A percentile compares a stretch with the other conserved stretches of the same genome.
Conservation (phyloP, 2,888 invertebrate species). For the Galerucella pusilla region DNA sequence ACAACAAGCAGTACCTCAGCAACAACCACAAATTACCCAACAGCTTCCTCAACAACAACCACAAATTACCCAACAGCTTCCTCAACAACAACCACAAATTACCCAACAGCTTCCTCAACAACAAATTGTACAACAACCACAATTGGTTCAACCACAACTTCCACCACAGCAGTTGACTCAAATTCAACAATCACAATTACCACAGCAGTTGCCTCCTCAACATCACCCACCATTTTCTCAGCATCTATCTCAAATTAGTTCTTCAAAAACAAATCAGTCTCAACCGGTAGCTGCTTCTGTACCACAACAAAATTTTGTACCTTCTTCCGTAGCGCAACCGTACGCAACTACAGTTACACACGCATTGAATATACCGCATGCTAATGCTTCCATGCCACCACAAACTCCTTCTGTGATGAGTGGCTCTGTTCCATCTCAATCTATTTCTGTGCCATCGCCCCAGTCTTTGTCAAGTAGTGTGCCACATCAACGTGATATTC, state of each 20-base stretch:
- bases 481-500: slow-evolving; percentile 38
- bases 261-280: slow-evolving; percentile 25
- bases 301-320: slow-evolving; percentile 41
- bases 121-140: slow-evolving; percentile 10
- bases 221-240: slow-evolving; percentile 17
- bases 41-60: slow-evolving; percentile 8
- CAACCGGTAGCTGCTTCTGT: slow-evolving; percentile 29
- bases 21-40: slow-evolving; percentile 36
- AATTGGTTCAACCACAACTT: slow-evolving; percentile 17
- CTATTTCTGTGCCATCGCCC: slow-evolving; percentile 29
- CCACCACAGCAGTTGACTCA: slow-evolving; percentile 30
- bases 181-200: background rate
- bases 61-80: too few relatives aligned
- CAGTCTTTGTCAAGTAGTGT: slow-evolving; percentile 37
- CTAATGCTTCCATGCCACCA: slow-evolving; percentile 39
- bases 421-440: slow-evolving; percentile 36
- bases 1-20: slow-evolving; percentile 17
- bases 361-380: slow-evolving; percentile 38
- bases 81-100: slow-evolving; percentile 17
- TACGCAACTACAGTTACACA: slow-evolving; percentile 38
- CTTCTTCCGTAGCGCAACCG: slow-evolving; percentile 41
- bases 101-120: too few relatives aligned
- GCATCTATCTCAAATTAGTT: slow-evolving; percentile 22
- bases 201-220: slow-evolving; percentile 6
- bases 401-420: slow-evolving; percentile 37